These are phyloP conservation scores for Isaurus tuberculatus DNA, from an alignment of 92 coral and sea anemone genomes.

Conservation along the genomic window DNA sequence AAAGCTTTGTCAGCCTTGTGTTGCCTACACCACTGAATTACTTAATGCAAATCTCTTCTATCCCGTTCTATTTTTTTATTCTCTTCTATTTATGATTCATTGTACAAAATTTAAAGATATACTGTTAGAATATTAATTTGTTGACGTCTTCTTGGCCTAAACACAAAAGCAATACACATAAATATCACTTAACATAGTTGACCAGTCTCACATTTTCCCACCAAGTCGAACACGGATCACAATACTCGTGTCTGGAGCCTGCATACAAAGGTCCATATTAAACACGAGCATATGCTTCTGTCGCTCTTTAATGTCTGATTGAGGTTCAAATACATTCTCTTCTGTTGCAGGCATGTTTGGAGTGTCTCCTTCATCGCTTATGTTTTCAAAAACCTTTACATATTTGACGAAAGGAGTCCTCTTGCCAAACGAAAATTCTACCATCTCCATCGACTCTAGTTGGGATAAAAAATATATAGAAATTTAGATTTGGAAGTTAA, in stretches of 20 bases:
- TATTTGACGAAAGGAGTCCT: conserved; percentile 87
- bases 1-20: background rate
- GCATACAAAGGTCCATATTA: conserved; percentile 85
- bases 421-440: conserved; percentile 89
- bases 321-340: conserved; percentile 70
- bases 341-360: conserved; percentile 79
- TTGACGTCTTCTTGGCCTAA: too few relatives aligned
- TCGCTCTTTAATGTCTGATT: conserved; percentile 77
- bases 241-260: conserved; percentile 91
- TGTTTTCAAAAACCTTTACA: conserved; percentile 87
- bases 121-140: too few relatives aligned
- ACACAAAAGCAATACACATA: too few relatives aligned
- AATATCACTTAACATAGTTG: too few relatives aligned
- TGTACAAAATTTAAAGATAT: too few relatives aligned
- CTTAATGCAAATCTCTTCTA: too few relatives aligned
- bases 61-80: too few relatives aligned
- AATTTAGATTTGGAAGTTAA: too few relatives aligned
- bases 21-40: too few relatives aligned
- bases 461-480: background rate
- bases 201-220: conserved; percentile 83
- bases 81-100: too few relatives aligned
- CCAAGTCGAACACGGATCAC: conserved; percentile 87
- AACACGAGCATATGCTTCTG: conserved; percentile 89
- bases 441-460: conserved; percentile 86
- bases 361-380: conserved; percentile 83